A percentile compares a stretch with the other conserved stretches of the same genome.
phyloP scores from a whole-genome alignment of 2,113 vertebrate species.

The Ceyx melanurus region DNA sequence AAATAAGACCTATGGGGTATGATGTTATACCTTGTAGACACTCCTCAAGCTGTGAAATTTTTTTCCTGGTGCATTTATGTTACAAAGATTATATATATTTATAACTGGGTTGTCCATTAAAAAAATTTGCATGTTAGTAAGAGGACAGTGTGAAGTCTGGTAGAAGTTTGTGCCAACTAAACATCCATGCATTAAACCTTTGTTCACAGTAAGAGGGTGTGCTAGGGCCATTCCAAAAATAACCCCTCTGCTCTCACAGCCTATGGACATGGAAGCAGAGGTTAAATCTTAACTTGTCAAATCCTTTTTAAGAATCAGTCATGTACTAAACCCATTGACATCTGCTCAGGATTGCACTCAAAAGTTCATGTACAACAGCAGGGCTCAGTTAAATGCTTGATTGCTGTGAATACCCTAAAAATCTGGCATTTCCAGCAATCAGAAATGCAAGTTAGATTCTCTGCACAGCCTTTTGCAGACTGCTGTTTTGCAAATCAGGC shows the following conservation, averaged over 20 bases:
- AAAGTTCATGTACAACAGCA: not conserved
- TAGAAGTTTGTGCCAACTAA: not conserved
- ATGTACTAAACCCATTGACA: not conserved
- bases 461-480: not conserved
- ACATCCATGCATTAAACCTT: not conserved
- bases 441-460: slow-evolving; percentile 16
- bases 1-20: not conserved
- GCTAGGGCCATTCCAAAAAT: not conserved
- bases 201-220: fast-evolving
- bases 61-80: not conserved
- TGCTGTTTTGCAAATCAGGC: slow-evolving; percentile 14
- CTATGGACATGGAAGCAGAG: not conserved
- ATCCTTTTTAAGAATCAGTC: not conserved
- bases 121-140: not conserved
- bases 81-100: not conserved
- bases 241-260: not conserved
- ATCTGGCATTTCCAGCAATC: not conserved
- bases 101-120: not conserved
- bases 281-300: not conserved
- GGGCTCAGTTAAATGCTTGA: not conserved
- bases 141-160: not conserved
- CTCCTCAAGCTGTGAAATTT: not conserved
- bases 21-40: not conserved
- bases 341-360: not conserved
- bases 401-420: not conserved